These are phyloP conservation scores for Carposina sasakii DNA, from an alignment of 1,140 invertebrate species.

Conservation along the genomic window DNA sequence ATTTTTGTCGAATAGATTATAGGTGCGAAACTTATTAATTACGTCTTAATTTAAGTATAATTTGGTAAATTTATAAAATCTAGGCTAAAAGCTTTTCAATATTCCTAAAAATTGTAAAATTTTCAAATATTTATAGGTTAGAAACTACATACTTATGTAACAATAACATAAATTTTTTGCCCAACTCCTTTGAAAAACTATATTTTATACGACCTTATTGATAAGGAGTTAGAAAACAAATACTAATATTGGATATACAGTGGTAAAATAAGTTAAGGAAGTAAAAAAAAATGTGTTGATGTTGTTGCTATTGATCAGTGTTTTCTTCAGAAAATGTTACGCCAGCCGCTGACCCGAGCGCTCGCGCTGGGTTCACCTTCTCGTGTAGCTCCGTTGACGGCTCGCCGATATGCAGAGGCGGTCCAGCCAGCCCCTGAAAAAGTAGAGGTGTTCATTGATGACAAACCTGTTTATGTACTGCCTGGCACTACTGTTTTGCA, in stretches of 20 bases:
- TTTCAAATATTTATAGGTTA: no score
- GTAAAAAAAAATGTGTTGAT: not conserved
- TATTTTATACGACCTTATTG: constrained; percentile 1
- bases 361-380: constrained; percentile 55
- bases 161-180: constrained; percentile 48
- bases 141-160: constrained; percentile 63
- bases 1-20: no score
- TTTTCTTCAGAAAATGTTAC: constrained; percentile 73
- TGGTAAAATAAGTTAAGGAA: no score
- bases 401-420: constrained; percentile 44
- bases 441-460: constrained; percentile 98
- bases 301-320: constrained; percentile 18
- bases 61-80: no score
- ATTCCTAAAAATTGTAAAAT: no score
- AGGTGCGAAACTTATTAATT: no score
- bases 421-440: constrained; percentile 80
- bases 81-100: no score
- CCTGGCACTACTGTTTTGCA: constrained; percentile 98
- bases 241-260: constrained; percentile 1
- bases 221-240: constrained; percentile 2
- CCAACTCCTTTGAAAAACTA: constrained; percentile 20
- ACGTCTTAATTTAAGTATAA: no score
- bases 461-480: constrained; percentile 93
- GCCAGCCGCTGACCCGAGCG: constrained; percentile 72
- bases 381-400: constrained; percentile 53